phyloP scores from a whole-genome alignment of 2,113 vertebrate species.

The Euleptes europaea region DNA sequence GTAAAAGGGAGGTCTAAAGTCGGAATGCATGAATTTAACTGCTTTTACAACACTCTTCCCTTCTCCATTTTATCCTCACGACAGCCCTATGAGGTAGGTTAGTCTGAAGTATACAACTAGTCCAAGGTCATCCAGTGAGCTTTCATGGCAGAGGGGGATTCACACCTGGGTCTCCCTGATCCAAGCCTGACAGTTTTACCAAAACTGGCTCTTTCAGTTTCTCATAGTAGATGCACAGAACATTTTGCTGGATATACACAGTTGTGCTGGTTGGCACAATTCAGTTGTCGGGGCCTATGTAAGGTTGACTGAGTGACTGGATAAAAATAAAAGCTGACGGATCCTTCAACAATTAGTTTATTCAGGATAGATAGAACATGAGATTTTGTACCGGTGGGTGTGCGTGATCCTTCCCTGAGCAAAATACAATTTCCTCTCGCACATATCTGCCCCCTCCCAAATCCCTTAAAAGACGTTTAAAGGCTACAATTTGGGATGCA shows the following conservation, averaged over 20 bases:
- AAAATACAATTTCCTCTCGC: conserved; percentile 28
- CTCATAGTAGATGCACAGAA: background rate
- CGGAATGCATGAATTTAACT: no score
- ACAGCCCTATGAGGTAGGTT: no score
- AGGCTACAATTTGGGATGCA: conserved; percentile 65
- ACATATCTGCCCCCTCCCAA: background rate
- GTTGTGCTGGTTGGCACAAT: background rate
- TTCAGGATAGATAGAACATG: background rate
- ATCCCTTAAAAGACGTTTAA: conserved; percentile 49
- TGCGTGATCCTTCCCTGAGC: conserved; percentile 15
- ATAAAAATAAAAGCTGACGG: background rate
- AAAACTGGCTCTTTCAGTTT: background rate
- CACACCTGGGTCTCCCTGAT: no score
- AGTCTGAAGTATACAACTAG: no score
- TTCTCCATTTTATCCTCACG: no score
- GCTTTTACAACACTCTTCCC: no score
- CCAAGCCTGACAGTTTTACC: no score
- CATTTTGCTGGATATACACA: background rate
- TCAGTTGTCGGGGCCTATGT: background rate
- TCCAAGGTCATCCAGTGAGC: no score
- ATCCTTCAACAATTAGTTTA: background rate
- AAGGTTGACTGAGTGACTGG: background rate
- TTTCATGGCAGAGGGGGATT: background rate
- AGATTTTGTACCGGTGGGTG: conserved; percentile 14
- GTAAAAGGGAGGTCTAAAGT: no score